These are phyloP conservation scores for Pionites leucogaster DNA, from an alignment of 2,113 vertebrate genomes.

Conservation along the genomic window DNA sequence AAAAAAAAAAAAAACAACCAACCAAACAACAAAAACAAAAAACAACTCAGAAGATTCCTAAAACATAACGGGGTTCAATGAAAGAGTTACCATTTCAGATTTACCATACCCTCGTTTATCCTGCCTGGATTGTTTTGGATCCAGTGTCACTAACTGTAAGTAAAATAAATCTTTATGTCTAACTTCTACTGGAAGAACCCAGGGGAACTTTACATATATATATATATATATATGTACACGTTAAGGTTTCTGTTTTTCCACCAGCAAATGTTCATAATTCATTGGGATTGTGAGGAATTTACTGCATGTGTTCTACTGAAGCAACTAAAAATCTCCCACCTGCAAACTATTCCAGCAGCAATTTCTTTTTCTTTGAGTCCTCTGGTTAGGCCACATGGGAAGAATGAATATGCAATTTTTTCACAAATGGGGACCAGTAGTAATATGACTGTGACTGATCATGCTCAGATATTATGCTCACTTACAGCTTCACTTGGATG, in stretches of 20 bases:
- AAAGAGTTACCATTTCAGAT: background rate
- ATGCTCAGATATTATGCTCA: background rate
- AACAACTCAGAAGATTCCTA: background rate
- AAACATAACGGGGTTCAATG: background rate
- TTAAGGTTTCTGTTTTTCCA: background rate
- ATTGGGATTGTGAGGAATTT: background rate
- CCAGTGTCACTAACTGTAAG: background rate
- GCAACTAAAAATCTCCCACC: background rate
- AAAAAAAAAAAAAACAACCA: background rate
- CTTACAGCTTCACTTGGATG: background rate
- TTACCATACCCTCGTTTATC: background rate
- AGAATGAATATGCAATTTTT: background rate
- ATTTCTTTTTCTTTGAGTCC: background rate
- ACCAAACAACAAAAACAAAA: background rate
- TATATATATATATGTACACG: background rate
- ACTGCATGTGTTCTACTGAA: background rate
- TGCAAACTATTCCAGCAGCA: background rate
- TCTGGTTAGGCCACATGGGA: background rate
- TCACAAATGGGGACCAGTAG: background rate
- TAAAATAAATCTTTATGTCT: constrained; percentile 8
- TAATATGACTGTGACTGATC: background rate
- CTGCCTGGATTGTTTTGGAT: background rate
- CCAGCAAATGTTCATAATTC: background rate
- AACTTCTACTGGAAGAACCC: background rate
- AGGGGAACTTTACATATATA: background rate